A percentile compares a stretch with the other conserved stretches of the same genome.
These are phyloP conservation scores for Amphimedon queenslandica DNA, from an alignment of 37 sponge, comb jelly and placozoan genomes.

Conservation along the genomic window DNA sequence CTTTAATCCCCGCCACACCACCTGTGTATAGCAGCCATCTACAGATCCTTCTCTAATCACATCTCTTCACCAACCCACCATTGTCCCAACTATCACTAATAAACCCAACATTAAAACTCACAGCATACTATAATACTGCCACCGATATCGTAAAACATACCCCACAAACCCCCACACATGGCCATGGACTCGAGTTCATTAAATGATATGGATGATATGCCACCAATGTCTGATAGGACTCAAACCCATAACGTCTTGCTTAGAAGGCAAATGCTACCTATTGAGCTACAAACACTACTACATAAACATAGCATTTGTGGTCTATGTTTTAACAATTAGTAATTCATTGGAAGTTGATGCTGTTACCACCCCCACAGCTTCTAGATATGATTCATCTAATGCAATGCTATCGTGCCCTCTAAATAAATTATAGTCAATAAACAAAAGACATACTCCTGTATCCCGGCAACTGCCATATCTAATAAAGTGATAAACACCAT, in stretches of 20 bases:
- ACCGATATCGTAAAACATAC: slow-evolving; percentile 64
- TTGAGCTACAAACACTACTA: slow-evolving; percentile 55
- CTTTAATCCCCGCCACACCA: slow-evolving; percentile 43
- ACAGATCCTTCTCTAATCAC: no score
- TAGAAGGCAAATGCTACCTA: slow-evolving; percentile 67
- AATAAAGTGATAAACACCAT: slow-evolving; percentile 63
- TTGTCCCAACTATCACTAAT: slow-evolving; percentile 44
- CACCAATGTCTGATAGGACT: slow-evolving; percentile 64
- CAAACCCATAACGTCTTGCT: slow-evolving; percentile 60
- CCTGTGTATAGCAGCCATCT: no score
- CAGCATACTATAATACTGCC: slow-evolving; percentile 69
- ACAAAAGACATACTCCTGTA: slow-evolving; percentile 78
- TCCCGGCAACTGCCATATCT: slow-evolving; percentile 73
- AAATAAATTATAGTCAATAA: slow-evolving; percentile 73
- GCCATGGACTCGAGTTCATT: slow-evolving; percentile 78
- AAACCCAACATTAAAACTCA: no score
- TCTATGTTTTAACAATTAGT: no score
- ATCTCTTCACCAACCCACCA: no score
- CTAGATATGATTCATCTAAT: no score
- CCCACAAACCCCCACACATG: slow-evolving; percentile 63
- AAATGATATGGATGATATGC: no score
- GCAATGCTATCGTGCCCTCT: slow-evolving; percentile 54
- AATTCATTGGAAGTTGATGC: no score
- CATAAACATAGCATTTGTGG: no score
- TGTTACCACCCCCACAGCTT: no score